Evolutionary conservation across 1,140 invertebrate species (phyloP).

Genomic region (Acyrthosiphon pisum): DNA sequence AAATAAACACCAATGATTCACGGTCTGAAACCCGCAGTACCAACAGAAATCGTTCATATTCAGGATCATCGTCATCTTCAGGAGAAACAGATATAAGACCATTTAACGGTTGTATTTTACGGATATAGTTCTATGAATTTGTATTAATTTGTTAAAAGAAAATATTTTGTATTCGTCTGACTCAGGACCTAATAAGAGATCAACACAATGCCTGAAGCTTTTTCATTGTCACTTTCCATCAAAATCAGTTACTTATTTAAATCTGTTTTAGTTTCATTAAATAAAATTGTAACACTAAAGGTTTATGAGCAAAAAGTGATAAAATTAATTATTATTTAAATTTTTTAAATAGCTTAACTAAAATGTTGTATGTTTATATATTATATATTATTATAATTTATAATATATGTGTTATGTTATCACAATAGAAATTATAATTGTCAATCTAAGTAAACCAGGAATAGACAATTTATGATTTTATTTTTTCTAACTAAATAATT

Average conservation of each 20-base stretch:
- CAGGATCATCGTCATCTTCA: neutral
- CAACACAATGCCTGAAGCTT: neutral
- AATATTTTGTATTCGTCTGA: neutral
- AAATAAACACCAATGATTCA: neutral
- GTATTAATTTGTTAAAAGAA: neutral
- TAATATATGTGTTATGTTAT: neutral
- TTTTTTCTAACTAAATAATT: neutral
- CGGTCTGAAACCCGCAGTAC: neutral
- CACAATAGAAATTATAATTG: neutral
- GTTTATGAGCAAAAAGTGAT: neutral
- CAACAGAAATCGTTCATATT: conserved; percentile 31
- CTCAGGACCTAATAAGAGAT: neutral
- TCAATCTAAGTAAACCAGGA: neutral
- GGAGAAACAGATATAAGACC: neutral
- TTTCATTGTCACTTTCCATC: neutral
- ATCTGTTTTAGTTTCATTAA: neutral
- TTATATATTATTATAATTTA: neutral
- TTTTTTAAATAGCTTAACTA: neutral
- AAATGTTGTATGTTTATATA: neutral
- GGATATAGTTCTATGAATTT: neutral
- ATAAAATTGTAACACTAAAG: neutral
- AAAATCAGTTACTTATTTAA: neutral
- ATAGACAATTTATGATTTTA: neutral
- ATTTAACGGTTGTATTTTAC: neutral
- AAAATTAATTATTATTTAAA: neutral